These are phyloP conservation scores for Pelmatolapia mariae DNA, from an alignment of 2,113 vertebrate genomes.

Conservation along the genomic window DNA sequence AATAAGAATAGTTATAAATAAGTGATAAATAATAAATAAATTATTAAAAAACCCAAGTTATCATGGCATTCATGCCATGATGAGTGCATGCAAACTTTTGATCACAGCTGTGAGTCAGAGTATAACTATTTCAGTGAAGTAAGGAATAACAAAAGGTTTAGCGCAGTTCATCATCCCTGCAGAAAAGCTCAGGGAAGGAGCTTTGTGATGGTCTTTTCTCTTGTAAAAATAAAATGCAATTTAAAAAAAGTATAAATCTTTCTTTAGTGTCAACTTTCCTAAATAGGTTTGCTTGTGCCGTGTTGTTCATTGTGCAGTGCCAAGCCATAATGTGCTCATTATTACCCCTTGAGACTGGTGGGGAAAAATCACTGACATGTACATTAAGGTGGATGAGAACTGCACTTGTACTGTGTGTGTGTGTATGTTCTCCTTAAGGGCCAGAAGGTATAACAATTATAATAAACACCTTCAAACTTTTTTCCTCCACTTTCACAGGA, in stretches of 20 bases:
- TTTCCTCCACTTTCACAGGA: background rate
- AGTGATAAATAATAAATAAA: background rate
- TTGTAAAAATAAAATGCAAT: background rate
- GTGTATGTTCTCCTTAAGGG: background rate
- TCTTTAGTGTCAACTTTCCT: background rate
- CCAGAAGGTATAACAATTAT: background rate
- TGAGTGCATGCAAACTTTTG: background rate
- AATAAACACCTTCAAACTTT: background rate
- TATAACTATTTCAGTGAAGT: background rate
- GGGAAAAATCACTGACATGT: background rate
- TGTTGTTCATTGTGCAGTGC: background rate
- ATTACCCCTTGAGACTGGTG: background rate
- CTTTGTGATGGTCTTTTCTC: background rate
- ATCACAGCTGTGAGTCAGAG: background rate
- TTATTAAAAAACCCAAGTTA: fast-evolving
- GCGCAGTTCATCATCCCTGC: fast-evolving
- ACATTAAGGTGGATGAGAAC: background rate
- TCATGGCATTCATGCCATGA: background rate
- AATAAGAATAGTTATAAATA: background rate
- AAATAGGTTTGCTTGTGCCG: background rate
- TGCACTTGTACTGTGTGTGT: background rate
- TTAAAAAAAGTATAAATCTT: background rate
- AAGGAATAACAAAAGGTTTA: background rate
- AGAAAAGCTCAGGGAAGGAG: background rate
- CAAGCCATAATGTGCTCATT: background rate